Conservation (phyloP, 2,113 vertebrate genomes). For the Syngnathus floridae region DNA sequence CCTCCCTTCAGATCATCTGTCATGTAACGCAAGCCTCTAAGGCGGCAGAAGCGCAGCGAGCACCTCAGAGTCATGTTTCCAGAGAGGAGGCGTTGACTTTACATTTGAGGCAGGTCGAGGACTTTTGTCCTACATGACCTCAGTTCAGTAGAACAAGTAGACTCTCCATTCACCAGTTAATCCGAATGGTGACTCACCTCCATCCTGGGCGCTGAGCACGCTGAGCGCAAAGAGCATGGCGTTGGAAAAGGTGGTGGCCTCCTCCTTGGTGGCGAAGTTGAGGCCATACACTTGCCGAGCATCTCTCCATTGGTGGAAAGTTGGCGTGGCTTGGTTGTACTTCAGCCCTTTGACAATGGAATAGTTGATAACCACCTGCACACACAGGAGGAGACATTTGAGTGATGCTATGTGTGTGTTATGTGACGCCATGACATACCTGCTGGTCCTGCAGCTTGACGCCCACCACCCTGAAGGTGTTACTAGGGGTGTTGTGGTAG, state of each 20-base stretch:
- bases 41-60: slow-evolving; percentile 55
- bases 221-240: slow-evolving; percentile 75
- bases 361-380: slow-evolving; percentile 73
- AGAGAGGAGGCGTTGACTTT: background rate
- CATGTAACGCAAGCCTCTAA: slow-evolving; percentile 73
- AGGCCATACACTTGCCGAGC: slow-evolving; percentile 73
- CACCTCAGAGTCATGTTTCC: slow-evolving; percentile 50
- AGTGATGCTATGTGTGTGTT: background rate
- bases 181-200: slow-evolving; percentile 49
- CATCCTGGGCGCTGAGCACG: slow-evolving; percentile 70
- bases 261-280: slow-evolving; percentile 75
- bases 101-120: too few species aligned
- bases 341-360: slow-evolving; percentile 75
- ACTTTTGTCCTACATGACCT: background rate
- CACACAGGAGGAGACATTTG: background rate
- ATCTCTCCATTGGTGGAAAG: slow-evolving; percentile 75
- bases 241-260: slow-evolving; percentile 74
- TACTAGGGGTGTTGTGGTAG: slow-evolving; percentile 94
- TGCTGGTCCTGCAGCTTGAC: slow-evolving; percentile 98
- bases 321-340: slow-evolving; percentile 74
- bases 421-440: slow-evolving; percentile 53
- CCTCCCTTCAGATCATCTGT: slow-evolving; percentile 55
- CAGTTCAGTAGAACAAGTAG: background rate
- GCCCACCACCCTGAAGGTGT: slow-evolving; percentile 94
- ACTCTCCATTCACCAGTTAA: too few species aligned